Percentiles rank a stretch among this genome's conserved stretches.
Evolutionary conservation across 1,140 invertebrate genomes (phyloP).

Genomic region (Mercenaria mercenaria): DNA sequence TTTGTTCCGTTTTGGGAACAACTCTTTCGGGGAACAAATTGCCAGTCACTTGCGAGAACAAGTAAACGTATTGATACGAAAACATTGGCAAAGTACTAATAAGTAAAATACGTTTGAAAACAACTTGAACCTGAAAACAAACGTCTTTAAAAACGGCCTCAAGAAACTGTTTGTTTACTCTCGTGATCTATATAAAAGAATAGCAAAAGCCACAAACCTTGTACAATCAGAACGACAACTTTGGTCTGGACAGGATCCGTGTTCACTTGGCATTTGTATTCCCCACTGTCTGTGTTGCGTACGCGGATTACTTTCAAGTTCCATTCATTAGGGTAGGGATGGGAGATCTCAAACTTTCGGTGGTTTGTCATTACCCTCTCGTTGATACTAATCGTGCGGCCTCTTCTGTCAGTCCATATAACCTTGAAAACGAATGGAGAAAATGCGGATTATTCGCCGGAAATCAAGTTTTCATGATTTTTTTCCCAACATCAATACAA

Average conservation of each 20-base stretch:
- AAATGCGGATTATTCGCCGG: background rate
- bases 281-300: background rate
- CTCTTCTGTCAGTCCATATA: background rate
- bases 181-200: no score
- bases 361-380: background rate
- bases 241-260: slow-evolving; percentile 35
- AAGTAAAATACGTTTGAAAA: no score
- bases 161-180: no score
- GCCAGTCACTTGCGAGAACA: no score
- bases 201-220: slow-evolving; percentile 1
- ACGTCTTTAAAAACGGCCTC: no score
- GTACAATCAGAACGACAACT: slow-evolving; percentile 16
- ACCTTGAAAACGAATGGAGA: slow-evolving; percentile 8
- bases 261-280: slow-evolving; percentile 17
- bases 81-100: no score
- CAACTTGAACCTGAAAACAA: no score
- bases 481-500: background rate
- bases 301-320: background rate
- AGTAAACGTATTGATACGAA: no score
- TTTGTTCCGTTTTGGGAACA: no score
- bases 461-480: background rate
- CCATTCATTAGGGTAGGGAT: slow-evolving; percentile 37
- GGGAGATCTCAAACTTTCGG: background rate
- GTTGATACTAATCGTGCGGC: background rate
- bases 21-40: no score